Percentiles rank a stretch among this genome's conserved stretches.
phyloP scores from a whole-genome alignment of 2,113 vertebrate species.

The Oriolus oriolus region DNA sequence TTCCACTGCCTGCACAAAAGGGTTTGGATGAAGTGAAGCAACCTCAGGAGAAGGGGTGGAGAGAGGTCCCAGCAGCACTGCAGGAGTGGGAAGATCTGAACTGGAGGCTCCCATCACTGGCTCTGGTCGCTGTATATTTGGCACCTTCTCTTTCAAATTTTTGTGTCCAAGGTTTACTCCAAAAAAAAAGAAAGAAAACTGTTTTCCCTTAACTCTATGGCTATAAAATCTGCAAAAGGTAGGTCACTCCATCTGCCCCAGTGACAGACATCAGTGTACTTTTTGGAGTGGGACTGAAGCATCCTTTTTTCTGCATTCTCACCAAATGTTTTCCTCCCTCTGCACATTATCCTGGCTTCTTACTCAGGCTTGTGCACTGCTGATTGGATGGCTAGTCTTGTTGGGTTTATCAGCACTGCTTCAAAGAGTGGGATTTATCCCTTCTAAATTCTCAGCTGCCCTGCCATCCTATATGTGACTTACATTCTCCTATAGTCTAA shows the following conservation, averaged over 20 bases:
- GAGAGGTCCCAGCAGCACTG: background rate
- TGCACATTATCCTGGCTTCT: background rate
- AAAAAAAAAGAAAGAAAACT: background rate
- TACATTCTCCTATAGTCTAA: background rate
- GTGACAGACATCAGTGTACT: background rate
- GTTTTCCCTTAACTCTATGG: background rate
- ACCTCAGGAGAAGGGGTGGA: background rate
- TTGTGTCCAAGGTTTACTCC: background rate
- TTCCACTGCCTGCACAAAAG: background rate
- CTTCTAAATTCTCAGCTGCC: background rate
- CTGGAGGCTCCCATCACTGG: background rate
- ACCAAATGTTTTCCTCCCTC: background rate
- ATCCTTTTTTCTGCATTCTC: background rate
- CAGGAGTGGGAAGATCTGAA: background rate
- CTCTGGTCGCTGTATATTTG: background rate
- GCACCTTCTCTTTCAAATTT: background rate
- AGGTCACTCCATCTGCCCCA: background rate
- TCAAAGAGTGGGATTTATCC: background rate
- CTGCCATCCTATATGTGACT: background rate
- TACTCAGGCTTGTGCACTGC: background rate
- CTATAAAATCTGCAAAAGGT: background rate
- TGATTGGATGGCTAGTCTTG: background rate
- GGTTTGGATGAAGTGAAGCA: fast-evolving
- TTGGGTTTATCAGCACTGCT: background rate
- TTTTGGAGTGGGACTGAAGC: background rate